Base-by-base conservation (phyloP, 2,113 vertebrate species). In the Serilophus lunatus region DNA sequence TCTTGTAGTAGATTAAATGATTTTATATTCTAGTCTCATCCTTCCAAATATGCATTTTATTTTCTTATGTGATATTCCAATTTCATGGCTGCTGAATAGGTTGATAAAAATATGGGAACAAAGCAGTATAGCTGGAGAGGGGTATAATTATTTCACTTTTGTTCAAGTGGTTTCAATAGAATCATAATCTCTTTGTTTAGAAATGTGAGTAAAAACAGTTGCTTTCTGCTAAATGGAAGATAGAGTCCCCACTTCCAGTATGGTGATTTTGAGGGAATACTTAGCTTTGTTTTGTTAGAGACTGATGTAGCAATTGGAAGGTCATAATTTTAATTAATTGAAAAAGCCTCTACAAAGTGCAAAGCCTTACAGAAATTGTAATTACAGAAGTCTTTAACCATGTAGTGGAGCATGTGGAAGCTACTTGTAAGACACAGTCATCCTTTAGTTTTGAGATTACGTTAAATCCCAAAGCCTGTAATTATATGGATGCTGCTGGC, bases 281-380 rank as follows among this genome's bases (percentile, higher is more conserved):
- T 90, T 93, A 57, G 77, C 49, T 93, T 75, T 83, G 61, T 90
- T 94, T 95, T 31, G 23, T 86, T 86, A 53, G 84, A 90, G 91
- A 53, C 49, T 84, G 47, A 44, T 75, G 44, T 45, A 95, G 61
- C 35, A 92, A 69, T 88, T 88, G 53, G 65, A 88, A 87, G 72
- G 84, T 96, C 90, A 96, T 65, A n/a, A 15, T 96, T 86, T 90
- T 94, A 86, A 84, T 88, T 96, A 94, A 96, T 80, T 94, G 28
- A 82, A 93, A 72, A 71, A 92, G 40, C 68, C 94, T 92, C 64
- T 75, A 31, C 76, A 40, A 95, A 79, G 72, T 78, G 78, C 80
- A 95, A 79, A 94, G 77, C 74, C 65, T 71, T 83, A 49, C 31
- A 79, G 87, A 93, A 86, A 81, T 28, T 90, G 91, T 93, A 97